Conservation (phyloP, 2,113 vertebrate species). For the Nothoprocta perdicaria region DNA sequence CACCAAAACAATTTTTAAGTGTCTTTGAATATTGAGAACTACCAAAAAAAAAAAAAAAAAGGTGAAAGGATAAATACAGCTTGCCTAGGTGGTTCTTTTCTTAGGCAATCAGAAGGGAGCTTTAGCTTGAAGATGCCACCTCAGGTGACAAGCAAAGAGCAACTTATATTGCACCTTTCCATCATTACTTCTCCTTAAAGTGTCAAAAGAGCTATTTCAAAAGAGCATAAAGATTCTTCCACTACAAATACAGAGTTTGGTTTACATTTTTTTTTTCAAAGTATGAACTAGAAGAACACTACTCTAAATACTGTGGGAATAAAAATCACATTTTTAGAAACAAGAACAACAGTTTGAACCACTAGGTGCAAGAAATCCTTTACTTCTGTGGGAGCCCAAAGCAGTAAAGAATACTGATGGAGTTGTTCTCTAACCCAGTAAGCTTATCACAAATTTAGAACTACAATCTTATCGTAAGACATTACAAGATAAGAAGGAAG, state of each 20-base stretch:
- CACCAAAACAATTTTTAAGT: neutral
- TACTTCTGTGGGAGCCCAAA: neutral
- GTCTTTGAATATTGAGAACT: neutral
- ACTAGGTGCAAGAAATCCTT: neutral
- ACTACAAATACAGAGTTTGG: too few species aligned
- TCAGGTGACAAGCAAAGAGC: too few species aligned
- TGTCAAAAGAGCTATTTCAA: too few species aligned
- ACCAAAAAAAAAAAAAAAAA: neutral
- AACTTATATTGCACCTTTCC: too few species aligned
- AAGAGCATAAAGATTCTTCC: too few species aligned
- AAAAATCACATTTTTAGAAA: conserved; percentile 10
- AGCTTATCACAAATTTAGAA: neutral
- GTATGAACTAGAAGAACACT: too few species aligned
- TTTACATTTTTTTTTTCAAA: too few species aligned
- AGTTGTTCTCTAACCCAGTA: neutral
- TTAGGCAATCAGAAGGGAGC: too few species aligned
- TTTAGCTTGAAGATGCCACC: too few species aligned
- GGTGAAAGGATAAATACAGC: neutral
- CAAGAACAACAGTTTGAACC: neutral
- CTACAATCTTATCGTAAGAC: neutral
- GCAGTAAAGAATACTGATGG: neutral
- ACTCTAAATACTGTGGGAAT: too few species aligned
- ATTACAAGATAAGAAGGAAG: neutral
- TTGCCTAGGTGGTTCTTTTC: neutral
- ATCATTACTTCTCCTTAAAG: too few species aligned